These are phyloP conservation scores for Mythimna loreyi DNA, from an alignment of 2,888 invertebrate species.

Conservation along the genomic window DNA sequence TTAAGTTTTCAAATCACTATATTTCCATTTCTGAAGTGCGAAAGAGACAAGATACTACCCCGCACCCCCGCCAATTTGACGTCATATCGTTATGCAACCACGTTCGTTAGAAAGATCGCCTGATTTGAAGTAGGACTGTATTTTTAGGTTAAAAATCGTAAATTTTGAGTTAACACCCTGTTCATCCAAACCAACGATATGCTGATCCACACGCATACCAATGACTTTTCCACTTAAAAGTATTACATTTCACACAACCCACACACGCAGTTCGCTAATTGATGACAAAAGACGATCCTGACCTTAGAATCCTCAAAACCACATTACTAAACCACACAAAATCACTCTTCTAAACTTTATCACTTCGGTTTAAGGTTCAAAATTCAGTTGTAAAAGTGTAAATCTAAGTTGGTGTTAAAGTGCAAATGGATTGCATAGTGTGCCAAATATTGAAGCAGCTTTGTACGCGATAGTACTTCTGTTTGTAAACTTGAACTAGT, in stretches of 20 bases:
- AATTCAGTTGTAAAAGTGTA: constrained; percentile 16
- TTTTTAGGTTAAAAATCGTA: too few species aligned
- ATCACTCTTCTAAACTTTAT: constrained; percentile 46
- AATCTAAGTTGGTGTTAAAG: constrained; percentile 53
- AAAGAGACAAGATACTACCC: too few species aligned
- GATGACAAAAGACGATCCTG: constrained; percentile 74
- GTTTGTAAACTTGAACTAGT: constrained; percentile 87
- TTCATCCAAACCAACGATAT: too few species aligned
- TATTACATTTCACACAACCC: constrained; percentile 70
- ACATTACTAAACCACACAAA: constrained; percentile 17
- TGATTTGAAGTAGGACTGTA: too few species aligned
- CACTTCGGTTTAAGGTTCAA: constrained; percentile 50
- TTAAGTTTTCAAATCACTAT: too few species aligned
- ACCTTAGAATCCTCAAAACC: constrained; percentile 70
- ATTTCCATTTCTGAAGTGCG: too few species aligned
- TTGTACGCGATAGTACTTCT: constrained; percentile 75
- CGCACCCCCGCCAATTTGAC: too few species aligned
- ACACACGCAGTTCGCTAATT: constrained; percentile 75
- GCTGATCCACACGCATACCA: not conserved
- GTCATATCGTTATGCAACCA: too few species aligned
- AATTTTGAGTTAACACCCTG: too few species aligned
- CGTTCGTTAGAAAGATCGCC: too few species aligned
- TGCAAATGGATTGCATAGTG: constrained; percentile 77
- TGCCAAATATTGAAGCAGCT: constrained; percentile 73
- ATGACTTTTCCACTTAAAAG: constrained; percentile 33